phyloP scores from a whole-genome alignment of 64 coral and sea anemone genomes.

The Porites australiensis region DNA sequence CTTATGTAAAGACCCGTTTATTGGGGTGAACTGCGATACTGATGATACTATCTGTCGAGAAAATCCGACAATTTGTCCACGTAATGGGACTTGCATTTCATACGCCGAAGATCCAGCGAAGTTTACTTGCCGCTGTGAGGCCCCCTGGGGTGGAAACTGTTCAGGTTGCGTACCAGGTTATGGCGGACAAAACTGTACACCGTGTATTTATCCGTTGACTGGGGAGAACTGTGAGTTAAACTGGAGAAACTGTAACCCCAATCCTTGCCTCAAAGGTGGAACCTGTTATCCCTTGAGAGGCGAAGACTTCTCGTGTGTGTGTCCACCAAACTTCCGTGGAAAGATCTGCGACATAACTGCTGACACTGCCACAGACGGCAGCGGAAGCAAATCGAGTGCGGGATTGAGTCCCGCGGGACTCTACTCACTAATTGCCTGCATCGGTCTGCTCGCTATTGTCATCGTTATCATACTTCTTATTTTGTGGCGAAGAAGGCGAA shows the following conservation, averaged over 20 bases:
- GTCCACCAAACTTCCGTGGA: constrained; percentile 53
- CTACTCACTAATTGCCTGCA: constrained; percentile 55
- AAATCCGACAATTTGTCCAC: constrained; percentile 69
- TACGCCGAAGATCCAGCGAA: constrained; percentile 67
- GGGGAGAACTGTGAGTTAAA: constrained; percentile 84
- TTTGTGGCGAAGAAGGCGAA: constrained; percentile 60
- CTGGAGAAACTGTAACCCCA: constrained; percentile 79
- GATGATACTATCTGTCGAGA: constrained; percentile 75
- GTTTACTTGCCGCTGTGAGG: constrained; percentile 68
- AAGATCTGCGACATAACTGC: constrained; percentile 49
- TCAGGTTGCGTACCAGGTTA: constrained; percentile 78
- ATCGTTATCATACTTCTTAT: constrained; percentile 60
- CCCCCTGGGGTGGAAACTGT: constrained; percentile 81
- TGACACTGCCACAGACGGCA: background rate
- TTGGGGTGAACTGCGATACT: constrained; percentile 82
- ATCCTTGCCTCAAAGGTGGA: constrained; percentile 75
- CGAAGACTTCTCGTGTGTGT: constrained; percentile 74
- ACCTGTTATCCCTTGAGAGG: constrained; percentile 77
- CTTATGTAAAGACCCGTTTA: constrained; percentile 74
- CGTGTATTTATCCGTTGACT: constrained; percentile 85
- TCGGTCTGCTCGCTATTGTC: constrained; percentile 39
- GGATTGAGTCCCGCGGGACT: constrained; percentile 44
- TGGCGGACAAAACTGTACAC: constrained; percentile 65
- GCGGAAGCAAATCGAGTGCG: constrained; percentile 18
- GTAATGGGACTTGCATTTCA: constrained; percentile 86